These are phyloP conservation scores for Phaonia tiefii DNA, from an alignment of 2,888 invertebrate species.

Conservation along the genomic window DNA sequence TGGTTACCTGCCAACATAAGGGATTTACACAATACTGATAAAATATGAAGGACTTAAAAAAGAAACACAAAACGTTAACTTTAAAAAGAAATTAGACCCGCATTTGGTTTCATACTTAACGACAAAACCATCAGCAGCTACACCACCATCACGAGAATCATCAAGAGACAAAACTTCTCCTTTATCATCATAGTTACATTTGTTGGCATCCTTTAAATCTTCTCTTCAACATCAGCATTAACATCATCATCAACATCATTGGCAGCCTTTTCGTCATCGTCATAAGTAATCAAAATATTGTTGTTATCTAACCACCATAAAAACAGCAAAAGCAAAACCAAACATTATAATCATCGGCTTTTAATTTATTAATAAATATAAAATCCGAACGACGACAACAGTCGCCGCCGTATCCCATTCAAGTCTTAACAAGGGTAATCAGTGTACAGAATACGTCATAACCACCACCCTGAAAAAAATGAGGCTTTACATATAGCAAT, in stretches of 20 bases:
- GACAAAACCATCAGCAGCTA: conserved; percentile 5
- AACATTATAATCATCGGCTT: conserved; percentile 40
- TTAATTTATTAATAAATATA: conserved; percentile 39
- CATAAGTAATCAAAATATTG: conserved; percentile 49
- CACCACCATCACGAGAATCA: not conserved
- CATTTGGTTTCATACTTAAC: conserved; percentile 32
- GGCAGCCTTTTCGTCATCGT: conserved; percentile 5
- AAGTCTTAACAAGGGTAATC: not conserved
- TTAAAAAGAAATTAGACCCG: conserved; percentile 30
- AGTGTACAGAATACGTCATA: not conserved
- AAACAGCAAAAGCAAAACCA: conserved; percentile 19
- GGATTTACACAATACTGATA: conserved; percentile 20
- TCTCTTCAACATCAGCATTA: not conserved
- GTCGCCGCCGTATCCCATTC: not conserved
- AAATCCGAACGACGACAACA: conserved; percentile 10
- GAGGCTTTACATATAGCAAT: too few relatives aligned
- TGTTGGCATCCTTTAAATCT: not conserved
- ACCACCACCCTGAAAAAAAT: too few relatives aligned
- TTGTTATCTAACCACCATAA: conserved; percentile 47
- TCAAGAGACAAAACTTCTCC: not conserved
- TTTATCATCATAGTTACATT: not conserved
- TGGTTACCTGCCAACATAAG: conserved; percentile 55
- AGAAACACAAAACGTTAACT: conserved; percentile 26
- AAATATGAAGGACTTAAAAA: conserved; percentile 33
- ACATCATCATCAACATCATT: conserved; percentile 3